Evolutionary conservation across 2,797 vertebrate species (phyloP).

Genomic region (Phataginus tetradactyla): DNA sequence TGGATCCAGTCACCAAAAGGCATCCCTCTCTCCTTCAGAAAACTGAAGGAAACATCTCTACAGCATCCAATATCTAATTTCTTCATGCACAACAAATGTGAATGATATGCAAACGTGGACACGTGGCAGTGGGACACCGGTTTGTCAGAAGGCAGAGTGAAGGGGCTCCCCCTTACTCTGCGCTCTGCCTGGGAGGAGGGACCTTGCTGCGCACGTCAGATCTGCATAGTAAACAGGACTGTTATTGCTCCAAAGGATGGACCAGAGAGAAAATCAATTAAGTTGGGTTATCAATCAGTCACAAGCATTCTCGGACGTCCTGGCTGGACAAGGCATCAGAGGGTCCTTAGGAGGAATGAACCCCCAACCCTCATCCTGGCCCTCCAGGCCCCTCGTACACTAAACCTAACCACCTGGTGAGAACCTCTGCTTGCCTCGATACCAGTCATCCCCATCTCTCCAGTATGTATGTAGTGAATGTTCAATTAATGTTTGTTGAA

Average conservation of each 20-base stretch:
- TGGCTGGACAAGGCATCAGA: rapidly evolving
- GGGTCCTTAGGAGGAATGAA: not conserved
- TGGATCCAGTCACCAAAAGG: constrained; percentile 79
- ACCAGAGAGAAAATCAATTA: not conserved
- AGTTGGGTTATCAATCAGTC: not conserved
- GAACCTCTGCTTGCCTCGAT: not conserved
- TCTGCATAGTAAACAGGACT: not conserved
- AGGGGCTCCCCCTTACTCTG: not conserved
- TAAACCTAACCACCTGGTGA: not conserved
- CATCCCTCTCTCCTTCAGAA: constrained; percentile 77
- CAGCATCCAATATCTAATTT: constrained; percentile 69
- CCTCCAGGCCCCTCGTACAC: rapidly evolving
- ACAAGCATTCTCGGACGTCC: not conserved
- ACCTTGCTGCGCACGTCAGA: not conserved
- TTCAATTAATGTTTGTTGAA: not conserved
- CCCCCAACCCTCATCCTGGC: not conserved
- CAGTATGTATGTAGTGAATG: not conserved
- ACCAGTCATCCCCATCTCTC: not conserved
- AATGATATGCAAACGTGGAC: constrained; percentile 64
- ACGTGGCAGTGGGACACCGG: constrained; percentile 28
- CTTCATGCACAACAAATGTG: constrained; percentile 74
- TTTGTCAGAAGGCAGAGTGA: not conserved
- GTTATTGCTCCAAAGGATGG: not conserved
- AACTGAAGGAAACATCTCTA: constrained; percentile 79
- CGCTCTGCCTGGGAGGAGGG: not conserved